Base-by-base conservation (phyloP, 2,888 invertebrate genomes). In the Gymnocheta viridis region DNA sequence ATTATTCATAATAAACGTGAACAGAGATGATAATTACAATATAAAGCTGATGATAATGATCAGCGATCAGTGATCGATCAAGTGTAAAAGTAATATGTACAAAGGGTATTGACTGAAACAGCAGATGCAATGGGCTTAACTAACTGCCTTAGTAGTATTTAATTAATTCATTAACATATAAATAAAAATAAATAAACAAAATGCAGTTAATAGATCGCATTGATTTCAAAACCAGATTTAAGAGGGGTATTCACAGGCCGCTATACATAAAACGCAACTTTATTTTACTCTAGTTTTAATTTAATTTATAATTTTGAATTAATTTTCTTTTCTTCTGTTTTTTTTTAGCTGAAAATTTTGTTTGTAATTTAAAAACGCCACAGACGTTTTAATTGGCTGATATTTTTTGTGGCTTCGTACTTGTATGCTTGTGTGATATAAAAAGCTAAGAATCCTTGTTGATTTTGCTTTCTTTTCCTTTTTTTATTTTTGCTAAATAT, bases 331-430 rank as follows among this genome's bases (percentile, higher is more conserved):
- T 24, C 12, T 66, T 44, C n/a, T n/a, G n/a, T n/a, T 69, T 69
- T 64, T 24, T 47, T 81, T 76, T 81, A 84, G 84, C 56, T 49
- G n/a, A 58, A 79, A 79, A 51, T 69, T 73, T 81, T 72, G 32
- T 54, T 47, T 77, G 54, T 17, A n/a, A 35, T 24, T 49, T 64
- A 41, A 54, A 73, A 81, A 84, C 81, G 73, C 62, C 49, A 22
- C 19, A 73, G 84, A 81, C 77, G 84, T 84, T 84, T 81, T 44
- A 32, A 64, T 77, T 81, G 60, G 19, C 73, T 73, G 69, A 22
- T 54, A 24, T 27, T 14, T 27, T 38, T 38, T 49, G 58, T 7
- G n/a, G n/a, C 41, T 44, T 24, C 35, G 35, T 24, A 47, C 22
- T 49, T 64, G 69, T 51, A 56, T 51, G 32, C 35, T 49, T 66